Conservation (phyloP, 2,797 vertebrate genomes). For the Sus cebifrons region DNA sequence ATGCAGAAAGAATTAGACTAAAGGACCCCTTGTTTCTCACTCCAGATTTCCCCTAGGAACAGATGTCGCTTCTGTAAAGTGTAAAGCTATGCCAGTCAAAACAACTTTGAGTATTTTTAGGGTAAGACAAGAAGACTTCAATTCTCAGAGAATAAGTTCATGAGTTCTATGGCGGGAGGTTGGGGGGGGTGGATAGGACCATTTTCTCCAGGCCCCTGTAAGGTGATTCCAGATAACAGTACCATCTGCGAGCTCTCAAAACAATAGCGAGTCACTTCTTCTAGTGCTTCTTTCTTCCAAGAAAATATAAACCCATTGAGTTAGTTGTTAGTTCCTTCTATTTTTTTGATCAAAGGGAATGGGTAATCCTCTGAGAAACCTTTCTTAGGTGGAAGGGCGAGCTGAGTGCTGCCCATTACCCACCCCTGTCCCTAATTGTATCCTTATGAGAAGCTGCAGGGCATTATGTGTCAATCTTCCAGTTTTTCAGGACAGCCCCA, state of each 20-base stretch:
- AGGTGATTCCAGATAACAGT: neutral
- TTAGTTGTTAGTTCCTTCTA: neutral
- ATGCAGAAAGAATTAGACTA: neutral
- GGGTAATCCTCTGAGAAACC: neutral
- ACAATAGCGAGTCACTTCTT: neutral
- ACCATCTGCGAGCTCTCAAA: neutral
- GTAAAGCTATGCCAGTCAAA: neutral
- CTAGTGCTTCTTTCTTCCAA: conserved; percentile 7
- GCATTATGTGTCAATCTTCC: neutral
- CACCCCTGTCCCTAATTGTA: neutral
- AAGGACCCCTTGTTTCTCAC: neutral
- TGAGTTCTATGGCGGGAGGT: neutral
- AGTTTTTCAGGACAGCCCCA: neutral
- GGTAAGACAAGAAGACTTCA: neutral
- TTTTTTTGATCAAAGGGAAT: conserved; percentile 27
- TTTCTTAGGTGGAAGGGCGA: neutral
- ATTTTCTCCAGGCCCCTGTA: neutral
- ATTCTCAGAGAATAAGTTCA: conserved; percentile 28
- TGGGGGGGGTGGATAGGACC: too few species aligned
- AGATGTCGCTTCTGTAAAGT: neutral
- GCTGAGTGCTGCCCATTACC: neutral
- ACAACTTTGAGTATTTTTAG: neutral
- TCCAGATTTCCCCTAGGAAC: neutral
- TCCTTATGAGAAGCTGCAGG: neutral
- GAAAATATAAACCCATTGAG: neutral